A percentile compares a stretch with the other conserved stretches of the same genome.
Evolutionary conservation across 2,113 vertebrate genomes (phyloP).

Genomic region (Xiphophorus couchianus): DNA sequence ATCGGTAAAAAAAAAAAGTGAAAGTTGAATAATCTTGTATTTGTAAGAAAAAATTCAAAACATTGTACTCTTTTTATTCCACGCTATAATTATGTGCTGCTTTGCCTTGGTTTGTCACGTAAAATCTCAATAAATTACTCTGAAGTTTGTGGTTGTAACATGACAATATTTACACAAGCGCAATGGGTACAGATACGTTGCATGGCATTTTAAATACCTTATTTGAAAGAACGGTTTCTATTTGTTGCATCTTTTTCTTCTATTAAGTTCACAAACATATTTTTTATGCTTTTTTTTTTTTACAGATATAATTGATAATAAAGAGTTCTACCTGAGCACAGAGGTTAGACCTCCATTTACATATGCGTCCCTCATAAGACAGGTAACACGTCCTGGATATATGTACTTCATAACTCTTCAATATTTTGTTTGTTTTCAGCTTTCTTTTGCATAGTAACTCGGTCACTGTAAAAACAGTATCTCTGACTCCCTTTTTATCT

Average conservation of each 20-base stretch:
- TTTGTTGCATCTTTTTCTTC: background rate
- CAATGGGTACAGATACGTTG: background rate
- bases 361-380: constrained; percentile 98
- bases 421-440: background rate
- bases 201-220: background rate
- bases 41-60: no score
- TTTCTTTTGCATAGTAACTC: background rate
- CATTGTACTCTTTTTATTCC: background rate
- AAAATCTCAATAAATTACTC: background rate
- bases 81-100: background rate
- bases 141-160: background rate
- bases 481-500: constrained; percentile 33
- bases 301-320: constrained; percentile 97
- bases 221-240: background rate
- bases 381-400: constrained; percentile 81
- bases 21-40: no score
- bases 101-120: background rate
- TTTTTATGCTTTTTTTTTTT: constrained; percentile 60
- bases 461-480: background rate
- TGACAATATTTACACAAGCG: background rate
- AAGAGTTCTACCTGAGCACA: constrained; percentile 98
- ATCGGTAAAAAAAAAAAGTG: background rate
- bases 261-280: background rate
- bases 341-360: constrained; percentile 98
- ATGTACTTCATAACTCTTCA: background rate